A percentile compares a stretch with the other conserved stretches of the same genome.
These are phyloP conservation scores for Falco rusticolus DNA, from an alignment of 2,797 vertebrate species.

Conservation along the genomic window DNA sequence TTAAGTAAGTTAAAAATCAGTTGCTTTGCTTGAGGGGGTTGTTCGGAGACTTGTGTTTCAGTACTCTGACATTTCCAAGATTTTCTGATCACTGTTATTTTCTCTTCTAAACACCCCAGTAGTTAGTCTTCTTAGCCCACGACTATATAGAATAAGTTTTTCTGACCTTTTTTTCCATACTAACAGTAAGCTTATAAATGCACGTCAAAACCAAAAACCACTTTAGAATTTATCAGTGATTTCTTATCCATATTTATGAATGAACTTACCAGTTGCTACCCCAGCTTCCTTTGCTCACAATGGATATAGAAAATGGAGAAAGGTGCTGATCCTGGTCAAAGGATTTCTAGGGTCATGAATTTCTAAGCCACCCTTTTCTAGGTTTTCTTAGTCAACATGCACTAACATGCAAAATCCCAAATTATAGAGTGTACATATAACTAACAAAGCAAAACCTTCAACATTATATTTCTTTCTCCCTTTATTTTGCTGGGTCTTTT, in stretches of 20 bases:
- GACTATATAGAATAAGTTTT: neutral
- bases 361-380: neutral
- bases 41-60: neutral
- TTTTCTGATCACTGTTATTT: neutral
- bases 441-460: neutral
- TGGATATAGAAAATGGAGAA: neutral
- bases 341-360: neutral
- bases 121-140: neutral
- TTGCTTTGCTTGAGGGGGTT: neutral
- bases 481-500: neutral
- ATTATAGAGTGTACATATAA: neutral
- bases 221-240: neutral
- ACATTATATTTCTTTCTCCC: neutral
- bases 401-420: neutral
- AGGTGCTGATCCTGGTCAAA: neutral
- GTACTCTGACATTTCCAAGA: neutral
- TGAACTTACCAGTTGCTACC: neutral
- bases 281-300: neutral
- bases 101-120: neutral
- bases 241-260: neutral
- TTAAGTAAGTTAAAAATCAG: neutral
- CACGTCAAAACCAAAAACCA: rapidly evolving
- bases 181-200: neutral
- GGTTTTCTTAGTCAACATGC: neutral
- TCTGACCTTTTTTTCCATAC: neutral